Evolutionary conservation across 2,888 invertebrate species (phyloP).

Genomic region (Ornithoptera alexandrae): DNA sequence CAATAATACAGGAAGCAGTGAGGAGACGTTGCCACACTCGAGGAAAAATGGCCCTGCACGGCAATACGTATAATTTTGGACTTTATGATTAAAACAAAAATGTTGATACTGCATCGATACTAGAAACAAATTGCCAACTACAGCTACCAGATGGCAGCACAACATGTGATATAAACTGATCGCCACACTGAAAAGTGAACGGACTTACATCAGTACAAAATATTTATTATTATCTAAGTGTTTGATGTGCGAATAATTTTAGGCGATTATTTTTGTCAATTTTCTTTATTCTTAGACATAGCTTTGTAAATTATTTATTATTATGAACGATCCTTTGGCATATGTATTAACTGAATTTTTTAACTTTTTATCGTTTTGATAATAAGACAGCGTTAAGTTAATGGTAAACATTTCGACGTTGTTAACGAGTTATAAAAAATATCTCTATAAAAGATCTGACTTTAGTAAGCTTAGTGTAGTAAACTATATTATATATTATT

Average conservation of each 20-base stretch:
- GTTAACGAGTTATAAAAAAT: background rate
- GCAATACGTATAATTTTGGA: constrained; percentile 61
- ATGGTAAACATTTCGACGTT: too few relatives aligned
- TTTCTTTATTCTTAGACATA: constrained; percentile 8
- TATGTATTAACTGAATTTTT: background rate
- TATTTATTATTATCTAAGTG: constrained; percentile 40
- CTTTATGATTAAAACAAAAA: constrained; percentile 5
- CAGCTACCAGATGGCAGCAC: constrained; percentile 9
- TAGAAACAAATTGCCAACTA: constrained; percentile 34
- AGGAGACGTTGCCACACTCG: constrained; percentile 63
- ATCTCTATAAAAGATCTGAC: constrained; percentile 26
- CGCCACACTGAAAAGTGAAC: constrained; percentile 37
- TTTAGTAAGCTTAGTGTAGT: constrained; percentile 3
- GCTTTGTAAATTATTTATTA: constrained; percentile 18
- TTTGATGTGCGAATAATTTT: constrained; percentile 25
- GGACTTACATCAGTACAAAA: constrained; percentile 64
- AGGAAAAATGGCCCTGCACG: constrained; percentile 67
- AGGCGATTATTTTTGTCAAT: constrained; percentile 3
- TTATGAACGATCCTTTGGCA: background rate
- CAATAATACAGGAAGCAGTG: constrained; percentile 77
- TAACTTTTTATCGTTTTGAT: background rate
- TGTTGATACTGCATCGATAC: constrained; percentile 14
- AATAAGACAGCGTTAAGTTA: background rate
- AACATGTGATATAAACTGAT: constrained; percentile 24
- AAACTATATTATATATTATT: background rate